These are phyloP conservation scores for Tachysurus fulvidraco DNA, from an alignment of 2,113 vertebrate genomes.

Conservation along the genomic window DNA sequence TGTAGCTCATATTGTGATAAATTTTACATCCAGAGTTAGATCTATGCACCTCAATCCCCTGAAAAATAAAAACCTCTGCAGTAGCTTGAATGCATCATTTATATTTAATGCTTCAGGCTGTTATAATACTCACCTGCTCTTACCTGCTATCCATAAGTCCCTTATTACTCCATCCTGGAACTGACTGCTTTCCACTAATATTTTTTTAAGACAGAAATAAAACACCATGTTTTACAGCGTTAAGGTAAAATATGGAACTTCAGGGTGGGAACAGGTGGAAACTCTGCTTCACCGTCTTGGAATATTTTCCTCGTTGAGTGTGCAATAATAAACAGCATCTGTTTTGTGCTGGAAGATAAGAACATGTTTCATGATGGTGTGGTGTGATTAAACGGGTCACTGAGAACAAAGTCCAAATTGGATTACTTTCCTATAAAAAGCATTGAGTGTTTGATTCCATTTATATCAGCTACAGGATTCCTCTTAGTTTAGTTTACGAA, in stretches of 20 bases:
- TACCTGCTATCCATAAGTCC: background rate
- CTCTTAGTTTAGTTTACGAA: background rate
- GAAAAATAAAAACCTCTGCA: background rate
- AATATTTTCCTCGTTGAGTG: background rate
- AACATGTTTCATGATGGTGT: background rate
- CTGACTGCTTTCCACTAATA: no score
- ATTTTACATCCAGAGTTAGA: background rate
- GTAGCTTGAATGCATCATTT: background rate
- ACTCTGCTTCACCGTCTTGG: background rate
- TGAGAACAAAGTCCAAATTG: background rate
- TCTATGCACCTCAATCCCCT: background rate
- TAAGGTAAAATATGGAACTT: no score
- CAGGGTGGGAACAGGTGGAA: background rate
- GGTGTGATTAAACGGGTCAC: no score
- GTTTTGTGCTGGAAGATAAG: background rate
- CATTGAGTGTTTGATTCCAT: background rate
- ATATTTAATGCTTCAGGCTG: slow-evolving; percentile 11
- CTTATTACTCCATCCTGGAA: no score
- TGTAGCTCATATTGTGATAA: background rate
- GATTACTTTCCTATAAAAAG: background rate
- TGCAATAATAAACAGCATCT: background rate
- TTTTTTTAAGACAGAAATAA: no score
- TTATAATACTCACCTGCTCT: background rate
- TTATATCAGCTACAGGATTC: background rate
- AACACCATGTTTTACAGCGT: no score